Conservation (phyloP, 2,888 invertebrate species). For the Didymodactylos carnosus region DNA sequence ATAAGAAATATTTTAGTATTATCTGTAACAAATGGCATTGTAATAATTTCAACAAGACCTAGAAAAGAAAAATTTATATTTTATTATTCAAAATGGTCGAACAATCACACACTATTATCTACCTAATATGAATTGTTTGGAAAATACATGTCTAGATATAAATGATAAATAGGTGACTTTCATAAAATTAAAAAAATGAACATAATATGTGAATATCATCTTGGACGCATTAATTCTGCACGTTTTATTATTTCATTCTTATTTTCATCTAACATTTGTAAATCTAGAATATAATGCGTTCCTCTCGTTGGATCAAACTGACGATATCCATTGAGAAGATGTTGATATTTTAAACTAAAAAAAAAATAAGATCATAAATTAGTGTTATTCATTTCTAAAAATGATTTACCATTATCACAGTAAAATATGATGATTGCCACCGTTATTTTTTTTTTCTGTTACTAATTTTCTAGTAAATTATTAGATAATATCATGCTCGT, state of each 20-base stretch:
- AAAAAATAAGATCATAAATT: not conserved
- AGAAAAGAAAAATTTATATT: not conserved
- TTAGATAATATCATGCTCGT: too few relatives aligned
- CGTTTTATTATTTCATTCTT: slow-evolving; percentile 32
- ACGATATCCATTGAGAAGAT: slow-evolving; percentile 47
- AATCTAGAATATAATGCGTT: slow-evolving; percentile 60
- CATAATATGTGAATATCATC: slow-evolving; percentile 40
- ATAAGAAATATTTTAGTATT: slow-evolving; percentile 59
- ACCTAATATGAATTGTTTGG: too few relatives aligned
- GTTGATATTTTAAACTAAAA: slow-evolving; percentile 31
- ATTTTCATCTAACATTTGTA: slow-evolving; percentile 22
- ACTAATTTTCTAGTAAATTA: too few relatives aligned
- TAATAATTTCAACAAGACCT: slow-evolving; percentile 57
- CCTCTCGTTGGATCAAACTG: slow-evolving; percentile 62
- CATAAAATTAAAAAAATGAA: too few relatives aligned
- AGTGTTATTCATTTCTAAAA: slow-evolving; percentile 13
- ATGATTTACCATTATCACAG: too few relatives aligned
- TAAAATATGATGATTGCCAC: too few relatives aligned
- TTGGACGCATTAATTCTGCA: slow-evolving; percentile 58
- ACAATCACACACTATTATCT: too few relatives aligned
- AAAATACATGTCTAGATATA: too few relatives aligned
- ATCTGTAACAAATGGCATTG: slow-evolving; percentile 86
- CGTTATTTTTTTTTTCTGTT: too few relatives aligned
- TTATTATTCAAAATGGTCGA: too few relatives aligned
- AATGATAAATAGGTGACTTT: too few relatives aligned